Evolutionary conservation across 2,888 invertebrate genomes (phyloP).

Genomic region (Papilio protenor): DNA sequence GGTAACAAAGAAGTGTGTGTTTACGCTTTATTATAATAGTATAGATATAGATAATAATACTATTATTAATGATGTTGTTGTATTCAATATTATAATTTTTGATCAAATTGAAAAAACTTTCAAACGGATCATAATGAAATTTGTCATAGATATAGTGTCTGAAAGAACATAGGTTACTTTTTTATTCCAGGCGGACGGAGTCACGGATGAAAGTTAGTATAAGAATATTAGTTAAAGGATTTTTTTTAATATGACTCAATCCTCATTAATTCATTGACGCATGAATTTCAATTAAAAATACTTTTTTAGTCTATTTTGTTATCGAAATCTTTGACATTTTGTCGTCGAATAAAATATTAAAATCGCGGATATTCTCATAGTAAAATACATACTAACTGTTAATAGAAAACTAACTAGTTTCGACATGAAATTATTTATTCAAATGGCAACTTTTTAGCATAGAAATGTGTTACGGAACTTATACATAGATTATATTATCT

Average conservation of each 20-base stretch:
- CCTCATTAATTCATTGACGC: not conserved
- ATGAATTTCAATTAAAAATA: not conserved
- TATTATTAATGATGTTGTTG: no score
- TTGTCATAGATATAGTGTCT: no score
- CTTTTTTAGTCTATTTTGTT: not conserved
- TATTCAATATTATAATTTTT: no score
- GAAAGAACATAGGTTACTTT: no score
- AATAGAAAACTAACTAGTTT: not conserved
- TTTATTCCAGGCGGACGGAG: no score
- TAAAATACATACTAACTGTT: conserved; percentile 8
- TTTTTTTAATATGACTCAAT: not conserved
- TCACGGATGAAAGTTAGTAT: no score
- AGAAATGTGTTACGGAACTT: conserved; percentile 42
- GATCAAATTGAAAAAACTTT: no score
- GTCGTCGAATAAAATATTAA: not conserved
- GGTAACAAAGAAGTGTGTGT: no score
- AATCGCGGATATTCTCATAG: conserved; percentile 12
- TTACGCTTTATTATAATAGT: no score
- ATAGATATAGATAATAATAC: no score
- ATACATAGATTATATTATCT: conserved; percentile 48
- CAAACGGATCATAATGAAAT: no score
- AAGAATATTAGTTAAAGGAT: no score
- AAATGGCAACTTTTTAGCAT: conserved; percentile 31
- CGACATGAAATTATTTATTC: conserved; percentile 2
- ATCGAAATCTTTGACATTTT: not conserved